These are phyloP conservation scores for Huso huso DNA, from an alignment of 2,797 vertebrate genomes.

Conservation along the genomic window DNA sequence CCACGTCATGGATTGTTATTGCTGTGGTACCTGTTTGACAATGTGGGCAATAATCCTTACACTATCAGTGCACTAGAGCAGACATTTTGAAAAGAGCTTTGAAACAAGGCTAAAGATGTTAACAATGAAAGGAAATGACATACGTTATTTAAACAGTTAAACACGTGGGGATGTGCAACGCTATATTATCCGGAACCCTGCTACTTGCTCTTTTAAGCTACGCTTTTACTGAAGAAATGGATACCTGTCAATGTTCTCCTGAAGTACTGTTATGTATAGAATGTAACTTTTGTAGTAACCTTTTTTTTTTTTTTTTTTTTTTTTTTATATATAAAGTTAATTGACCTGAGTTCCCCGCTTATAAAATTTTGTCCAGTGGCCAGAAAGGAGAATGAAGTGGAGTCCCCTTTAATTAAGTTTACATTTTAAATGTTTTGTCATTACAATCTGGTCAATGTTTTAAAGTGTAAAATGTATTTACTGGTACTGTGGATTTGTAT, in stretches of 20 bases:
- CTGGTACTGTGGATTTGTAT: too few species aligned
- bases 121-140: not conserved
- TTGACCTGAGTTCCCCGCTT: constrained; percentile 64
- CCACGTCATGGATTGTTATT: too few species aligned
- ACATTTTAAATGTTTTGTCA: constrained; percentile 43
- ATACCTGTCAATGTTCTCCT: not conserved
- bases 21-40: too few species aligned
- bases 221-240: too few species aligned
- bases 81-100: too few species aligned
- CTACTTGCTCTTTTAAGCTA: not conserved
- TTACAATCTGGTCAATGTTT: too few species aligned
- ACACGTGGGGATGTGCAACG: not conserved
- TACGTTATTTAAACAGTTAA: not conserved
- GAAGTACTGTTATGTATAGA: not conserved
- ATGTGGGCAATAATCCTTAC: too few species aligned
- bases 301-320: not conserved
- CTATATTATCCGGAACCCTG: not conserved
- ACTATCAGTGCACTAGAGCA: too few species aligned
- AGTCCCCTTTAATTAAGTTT: constrained; percentile 54
- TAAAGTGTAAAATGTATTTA: too few species aligned
- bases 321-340: constrained; percentile 43
- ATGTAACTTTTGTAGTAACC: not conserved
- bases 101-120: too few species aligned
- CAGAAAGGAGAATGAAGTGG: constrained; percentile 45
- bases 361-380: constrained; percentile 67